Percentiles rank a stretch among this genome's conserved stretches.
These are phyloP conservation scores for Aphaenogaster ashmeadi DNA, from an alignment of 1,140 invertebrate genomes.

Conservation along the genomic window DNA sequence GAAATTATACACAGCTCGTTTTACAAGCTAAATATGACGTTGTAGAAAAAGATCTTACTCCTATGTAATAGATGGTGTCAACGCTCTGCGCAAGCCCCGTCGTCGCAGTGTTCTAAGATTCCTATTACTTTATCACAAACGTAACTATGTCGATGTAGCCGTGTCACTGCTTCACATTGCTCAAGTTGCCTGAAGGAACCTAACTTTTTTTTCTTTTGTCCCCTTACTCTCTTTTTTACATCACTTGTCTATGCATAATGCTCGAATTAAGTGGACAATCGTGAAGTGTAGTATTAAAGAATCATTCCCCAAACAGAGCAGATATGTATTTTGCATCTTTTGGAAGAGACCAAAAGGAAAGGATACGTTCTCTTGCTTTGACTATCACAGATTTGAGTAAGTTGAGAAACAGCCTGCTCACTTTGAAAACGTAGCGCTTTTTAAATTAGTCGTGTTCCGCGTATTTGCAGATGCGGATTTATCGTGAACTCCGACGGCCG, in stretches of 20 bases:
- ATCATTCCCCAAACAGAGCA: conserved; percentile 70
- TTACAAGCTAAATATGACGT: conserved; percentile 71
- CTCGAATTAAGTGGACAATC: conserved; percentile 62
- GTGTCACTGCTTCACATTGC: conserved; percentile 71
- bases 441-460: conserved; percentile 12
- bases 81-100: conserved; percentile 69
- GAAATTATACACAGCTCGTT: conserved; percentile 69
- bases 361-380: conserved; percentile 65
- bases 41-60: conserved; percentile 73
- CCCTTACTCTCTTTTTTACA: conserved; percentile 5
- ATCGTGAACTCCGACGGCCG: conserved; percentile 44
- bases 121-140: conserved; percentile 72
- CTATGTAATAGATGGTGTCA: conserved; percentile 69
- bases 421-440: conserved; percentile 32
- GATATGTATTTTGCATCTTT: conserved; percentile 65
- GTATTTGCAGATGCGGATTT: background rate
- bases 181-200: conserved; percentile 66
- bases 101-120: conserved; percentile 62
- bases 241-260: conserved; percentile 47
- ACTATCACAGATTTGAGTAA: conserved; percentile 66
- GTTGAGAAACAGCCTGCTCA: conserved; percentile 41
- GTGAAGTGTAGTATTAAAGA: conserved; percentile 67
- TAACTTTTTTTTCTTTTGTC: conserved; percentile 35
- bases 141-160: conserved; percentile 59
- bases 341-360: conserved; percentile 51